These are phyloP conservation scores for Sebastes oblongus DNA, from an alignment of 2,797 vertebrate genomes.

Conservation along the genomic window DNA sequence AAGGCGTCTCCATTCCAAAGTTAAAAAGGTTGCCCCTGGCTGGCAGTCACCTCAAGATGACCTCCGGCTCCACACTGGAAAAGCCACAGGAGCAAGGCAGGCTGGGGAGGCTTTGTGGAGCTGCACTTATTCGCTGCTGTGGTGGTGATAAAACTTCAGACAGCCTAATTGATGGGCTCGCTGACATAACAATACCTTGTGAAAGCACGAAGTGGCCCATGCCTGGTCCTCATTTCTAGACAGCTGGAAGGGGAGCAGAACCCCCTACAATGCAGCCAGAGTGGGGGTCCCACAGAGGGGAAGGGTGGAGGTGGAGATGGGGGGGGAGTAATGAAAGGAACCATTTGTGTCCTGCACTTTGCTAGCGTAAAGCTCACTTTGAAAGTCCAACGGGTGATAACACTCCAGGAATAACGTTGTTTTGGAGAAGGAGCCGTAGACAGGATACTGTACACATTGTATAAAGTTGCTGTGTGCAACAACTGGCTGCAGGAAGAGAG, in stretches of 20 bases:
- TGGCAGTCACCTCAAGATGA: conserved; percentile 94
- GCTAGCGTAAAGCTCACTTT: conserved; percentile 83
- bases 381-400: conserved; percentile 66
- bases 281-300: conserved; percentile 73
- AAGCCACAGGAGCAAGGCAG: conserved; percentile 89
- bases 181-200: conserved; percentile 99
- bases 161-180: conserved; percentile 99
- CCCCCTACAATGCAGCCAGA: conserved; percentile 81
- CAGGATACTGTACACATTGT: conserved; percentile 5
- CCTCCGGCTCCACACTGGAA: conserved; percentile 88
- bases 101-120: conserved; percentile 93
- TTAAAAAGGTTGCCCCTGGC: conserved; percentile 88
- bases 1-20: conserved; percentile 77
- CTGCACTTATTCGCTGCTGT: conserved; percentile 93
- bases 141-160: conserved; percentile 99
- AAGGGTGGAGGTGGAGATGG: conserved; percentile 51
- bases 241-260: conserved; percentile 92
- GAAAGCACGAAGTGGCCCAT: conserved; percentile 92
- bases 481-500: conserved; percentile 19
- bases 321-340: conserved; percentile 78
- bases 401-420: conserved; percentile 63
- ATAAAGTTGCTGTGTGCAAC: conserved; percentile 13
- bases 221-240: conserved; percentile 99
- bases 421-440: conserved; percentile 40
- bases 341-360: conserved; percentile 78